Evolutionary conservation across 1,140 invertebrate species (phyloP).

Genomic region (Hycleus phaleratus): DNA sequence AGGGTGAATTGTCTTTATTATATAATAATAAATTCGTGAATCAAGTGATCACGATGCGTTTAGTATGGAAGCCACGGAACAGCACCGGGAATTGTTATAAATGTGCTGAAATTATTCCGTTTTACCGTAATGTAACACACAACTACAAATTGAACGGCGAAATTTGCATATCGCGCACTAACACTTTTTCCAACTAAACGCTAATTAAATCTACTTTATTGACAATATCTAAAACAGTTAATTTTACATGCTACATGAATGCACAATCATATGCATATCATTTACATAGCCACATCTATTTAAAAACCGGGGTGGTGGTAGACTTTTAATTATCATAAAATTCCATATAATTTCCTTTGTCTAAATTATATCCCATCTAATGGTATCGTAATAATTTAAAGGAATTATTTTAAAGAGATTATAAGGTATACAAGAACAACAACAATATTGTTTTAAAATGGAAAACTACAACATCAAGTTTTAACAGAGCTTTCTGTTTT

Average conservation of each 20-base stretch:
- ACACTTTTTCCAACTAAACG: conserved; percentile 14
- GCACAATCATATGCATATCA: conserved; percentile 7
- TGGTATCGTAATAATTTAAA: too few species aligned
- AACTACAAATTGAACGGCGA: conserved; percentile 13
- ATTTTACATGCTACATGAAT: conserved; percentile 18
- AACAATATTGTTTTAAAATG: background rate
- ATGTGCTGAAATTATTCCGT: conserved; percentile 14
- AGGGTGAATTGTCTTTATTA: conserved; percentile 8
- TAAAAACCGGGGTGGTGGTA: too few species aligned
- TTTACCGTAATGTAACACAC: conserved; percentile 1
- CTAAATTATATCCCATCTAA: too few species aligned
- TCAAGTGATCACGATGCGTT: conserved; percentile 20
- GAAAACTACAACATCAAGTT: conserved; percentile 9
- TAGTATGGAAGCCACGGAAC: conserved; percentile 20
- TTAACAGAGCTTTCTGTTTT: conserved; percentile 3
- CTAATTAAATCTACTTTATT: conserved; percentile 22
- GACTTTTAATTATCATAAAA: too few species aligned
- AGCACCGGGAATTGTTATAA: conserved; percentile 17
- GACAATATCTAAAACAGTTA: conserved; percentile 22
- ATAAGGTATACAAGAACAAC: too few species aligned
- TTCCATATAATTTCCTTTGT: too few species aligned
- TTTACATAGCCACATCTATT: background rate
- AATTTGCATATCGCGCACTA: conserved; percentile 16
- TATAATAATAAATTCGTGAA: conserved; percentile 16
- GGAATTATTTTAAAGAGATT: too few species aligned